phyloP scores from a whole-genome alignment of 1,140 invertebrate species.

The Mylabris phalerata region DNA sequence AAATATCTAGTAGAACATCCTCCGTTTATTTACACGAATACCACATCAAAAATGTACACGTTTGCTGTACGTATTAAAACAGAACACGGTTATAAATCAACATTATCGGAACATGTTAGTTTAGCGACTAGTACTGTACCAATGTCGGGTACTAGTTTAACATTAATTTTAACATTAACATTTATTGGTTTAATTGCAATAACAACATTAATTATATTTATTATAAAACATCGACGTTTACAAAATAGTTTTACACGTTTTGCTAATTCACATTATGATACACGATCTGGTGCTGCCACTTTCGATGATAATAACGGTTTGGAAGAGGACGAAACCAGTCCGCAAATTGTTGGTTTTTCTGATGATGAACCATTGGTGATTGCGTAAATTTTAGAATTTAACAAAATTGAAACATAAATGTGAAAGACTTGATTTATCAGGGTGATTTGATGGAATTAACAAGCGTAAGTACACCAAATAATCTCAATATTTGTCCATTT shows the following conservation, averaged over 20 bases:
- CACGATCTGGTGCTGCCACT: slow-evolving; percentile 74
- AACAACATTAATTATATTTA: slow-evolving; percentile 56
- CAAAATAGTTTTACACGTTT: slow-evolving; percentile 74
- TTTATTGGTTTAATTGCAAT: slow-evolving; percentile 53
- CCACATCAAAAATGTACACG: slow-evolving; percentile 49
- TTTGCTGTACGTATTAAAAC: slow-evolving; percentile 59
- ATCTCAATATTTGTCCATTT: not conserved
- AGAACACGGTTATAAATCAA: slow-evolving; percentile 56
- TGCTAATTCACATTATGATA: slow-evolving; percentile 81
- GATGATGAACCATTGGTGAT: slow-evolving; percentile 91
- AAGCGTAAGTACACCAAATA: not conserved
- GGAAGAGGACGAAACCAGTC: slow-evolving; percentile 80
- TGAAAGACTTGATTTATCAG: slow-evolving; percentile 1
- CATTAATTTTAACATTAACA: slow-evolving; percentile 41
- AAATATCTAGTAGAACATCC: slow-evolving; percentile 45
- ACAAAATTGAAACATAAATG: not conserved
- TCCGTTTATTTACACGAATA: slow-evolving; percentile 51
- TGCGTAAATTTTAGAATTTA: slow-evolving; percentile 50
- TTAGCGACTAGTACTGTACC: not conserved
- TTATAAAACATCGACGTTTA: slow-evolving; percentile 64
- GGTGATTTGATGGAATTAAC: not conserved
- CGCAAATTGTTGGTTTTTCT: slow-evolving; percentile 82
- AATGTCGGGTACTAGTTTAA: slow-evolving; percentile 24
- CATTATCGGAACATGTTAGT: slow-evolving; percentile 48
- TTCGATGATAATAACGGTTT: slow-evolving; percentile 67